These are phyloP conservation scores for Cerceris ruficornis DNA, from an alignment of 2,888 invertebrate species.

Conservation along the genomic window DNA sequence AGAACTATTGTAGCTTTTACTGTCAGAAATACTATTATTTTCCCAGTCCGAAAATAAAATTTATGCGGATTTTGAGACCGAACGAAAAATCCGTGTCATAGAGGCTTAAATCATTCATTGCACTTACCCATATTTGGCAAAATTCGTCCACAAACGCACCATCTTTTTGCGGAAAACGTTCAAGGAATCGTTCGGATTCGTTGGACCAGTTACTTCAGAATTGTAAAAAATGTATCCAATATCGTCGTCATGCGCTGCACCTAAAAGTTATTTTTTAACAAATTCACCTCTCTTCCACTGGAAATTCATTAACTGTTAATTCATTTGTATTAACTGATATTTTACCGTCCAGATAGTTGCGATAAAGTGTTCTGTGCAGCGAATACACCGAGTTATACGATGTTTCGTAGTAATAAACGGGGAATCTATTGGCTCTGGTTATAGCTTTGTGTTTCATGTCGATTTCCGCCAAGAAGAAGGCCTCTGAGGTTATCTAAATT, in stretches of 20 bases:
- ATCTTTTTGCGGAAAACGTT: slow-evolving; percentile 81
- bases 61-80: too few relatives aligned
- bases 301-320: neutral
- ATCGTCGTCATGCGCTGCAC: slow-evolving; percentile 85
- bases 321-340: too few relatives aligned
- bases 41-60: too few relatives aligned
- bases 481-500: neutral
- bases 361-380: neutral
- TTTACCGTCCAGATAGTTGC: too few relatives aligned
- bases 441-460: neutral
- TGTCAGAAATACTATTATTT: too few relatives aligned
- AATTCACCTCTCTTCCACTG: slow-evolving; percentile 33
- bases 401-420: neutral
- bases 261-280: slow-evolving; percentile 65
- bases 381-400: neutral
- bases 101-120: too few relatives aligned
- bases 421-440: neutral
- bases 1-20: too few relatives aligned
- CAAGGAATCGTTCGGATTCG: slow-evolving; percentile 62
- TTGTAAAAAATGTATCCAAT: slow-evolving; percentile 84
- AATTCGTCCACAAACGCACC: slow-evolving; percentile 86
- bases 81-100: too few relatives aligned
- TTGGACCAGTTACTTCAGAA: slow-evolving; percentile 44
- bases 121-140: slow-evolving; percentile 81
- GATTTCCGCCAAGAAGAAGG: neutral